phyloP scores from a whole-genome alignment of 2,797 vertebrate species.

The Eidolon dupreanum region DNA sequence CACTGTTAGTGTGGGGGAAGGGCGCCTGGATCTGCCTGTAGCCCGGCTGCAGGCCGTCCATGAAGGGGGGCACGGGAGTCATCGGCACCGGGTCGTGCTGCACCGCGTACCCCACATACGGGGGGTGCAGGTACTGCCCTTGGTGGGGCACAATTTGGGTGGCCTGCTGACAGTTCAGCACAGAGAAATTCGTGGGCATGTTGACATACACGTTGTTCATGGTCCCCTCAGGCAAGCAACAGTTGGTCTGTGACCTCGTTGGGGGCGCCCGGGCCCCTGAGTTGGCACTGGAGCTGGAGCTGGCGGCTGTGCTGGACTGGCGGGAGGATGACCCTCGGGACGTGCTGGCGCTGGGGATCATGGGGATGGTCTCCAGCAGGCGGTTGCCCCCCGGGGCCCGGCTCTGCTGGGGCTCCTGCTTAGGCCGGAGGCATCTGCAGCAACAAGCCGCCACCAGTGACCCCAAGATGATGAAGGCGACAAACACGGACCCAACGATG shows the following conservation, averaged over 20 bases:
- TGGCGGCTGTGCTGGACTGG: slow-evolving; percentile 97
- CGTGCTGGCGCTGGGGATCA: slow-evolving; percentile 95
- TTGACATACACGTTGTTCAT: slow-evolving; percentile 95
- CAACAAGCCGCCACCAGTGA: slow-evolving; percentile 97
- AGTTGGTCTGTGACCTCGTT: slow-evolving; percentile 95
- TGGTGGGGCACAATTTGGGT: slow-evolving; percentile 97
- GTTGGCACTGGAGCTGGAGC: slow-evolving; percentile 96
- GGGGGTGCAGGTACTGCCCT: slow-evolving; percentile 96
- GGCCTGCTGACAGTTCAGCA: slow-evolving; percentile 98
- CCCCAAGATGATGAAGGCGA: slow-evolving; percentile 97
- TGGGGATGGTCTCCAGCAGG: slow-evolving; percentile 97
- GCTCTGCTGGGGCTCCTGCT: slow-evolving; percentile 94
- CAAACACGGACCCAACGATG: slow-evolving; percentile 97
- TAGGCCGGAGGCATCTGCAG: slow-evolving; percentile 97
- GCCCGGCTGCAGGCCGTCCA: slow-evolving; percentile 92
- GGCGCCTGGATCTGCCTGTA: slow-evolving; percentile 95
- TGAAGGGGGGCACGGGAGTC: slow-evolving; percentile 87
- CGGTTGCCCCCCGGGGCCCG: slow-evolving; percentile 87
- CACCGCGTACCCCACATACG: slow-evolving; percentile 94
- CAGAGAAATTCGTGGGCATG: slow-evolving; percentile 98
- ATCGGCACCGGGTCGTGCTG: slow-evolving; percentile 91
- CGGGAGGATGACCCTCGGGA: slow-evolving; percentile 96
- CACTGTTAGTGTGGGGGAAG: slow-evolving; percentile 90
- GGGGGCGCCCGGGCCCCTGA: slow-evolving; percentile 88
- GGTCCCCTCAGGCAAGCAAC: slow-evolving; percentile 93